Base-by-base conservation (phyloP, 1,140 invertebrate genomes). In the Danaus melanippus region DNA sequence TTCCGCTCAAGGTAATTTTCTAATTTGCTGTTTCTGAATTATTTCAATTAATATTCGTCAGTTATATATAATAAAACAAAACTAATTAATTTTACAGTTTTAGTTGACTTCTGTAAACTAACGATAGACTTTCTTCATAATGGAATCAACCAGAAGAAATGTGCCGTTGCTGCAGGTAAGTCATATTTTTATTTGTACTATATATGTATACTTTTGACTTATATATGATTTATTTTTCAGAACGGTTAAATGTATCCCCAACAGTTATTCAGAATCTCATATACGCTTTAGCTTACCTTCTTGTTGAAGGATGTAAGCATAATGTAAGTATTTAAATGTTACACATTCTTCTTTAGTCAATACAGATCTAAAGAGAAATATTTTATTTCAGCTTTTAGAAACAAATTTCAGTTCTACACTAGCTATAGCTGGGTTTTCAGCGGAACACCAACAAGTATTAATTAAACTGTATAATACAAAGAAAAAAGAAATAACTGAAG, bases 41-140 rank as follows among this genome's bases (percentile, higher is more conserved):
- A 32, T 32, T 32, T 7, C 6, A 32, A 1, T 3, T 0, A 32
- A 32, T 32, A 32, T 32, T 32, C 6, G 21, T 32, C 21, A 32
- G 21, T 7, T 7, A 8, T 32, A 5, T 32, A 32, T 32, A 15
- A 15, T 15, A 32, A 32, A 32, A 7, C 2, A 32, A 32, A 3
- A 32, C 21, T 32, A 32, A 32, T 32, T 32, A 32, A 32, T 2
- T 32, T 83, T 88, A 56, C 71, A 92, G 91, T 91, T 55, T 62
- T 92, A 12, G 88, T 90, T 52, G 90, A 92, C 71, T 91, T 92
- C 68, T 92, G 90, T 67, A 92, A 91, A 79, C 74, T 92, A 46
- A 82, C 89, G 1, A 71, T 90, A 46, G 90, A 92, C 67, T 92
- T 89, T 74, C 56, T 92, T 9, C 86, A 89, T 60, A 91, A 91